Conservation (phyloP, 2,113 vertebrate species). For the Myanophis thanlyinensis region DNA sequence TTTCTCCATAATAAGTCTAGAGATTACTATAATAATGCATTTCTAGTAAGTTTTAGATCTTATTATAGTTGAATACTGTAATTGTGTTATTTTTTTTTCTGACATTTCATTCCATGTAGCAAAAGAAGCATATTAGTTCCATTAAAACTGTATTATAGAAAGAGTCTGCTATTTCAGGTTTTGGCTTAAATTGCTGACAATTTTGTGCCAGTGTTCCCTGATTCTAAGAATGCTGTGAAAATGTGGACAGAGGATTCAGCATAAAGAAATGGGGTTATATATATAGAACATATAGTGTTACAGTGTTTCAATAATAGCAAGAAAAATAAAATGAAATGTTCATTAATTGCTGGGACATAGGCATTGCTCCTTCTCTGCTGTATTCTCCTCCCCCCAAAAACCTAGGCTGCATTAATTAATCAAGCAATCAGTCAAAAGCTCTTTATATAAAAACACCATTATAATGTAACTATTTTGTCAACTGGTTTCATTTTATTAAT, state of each 20-base stretch:
- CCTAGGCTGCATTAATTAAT: background rate
- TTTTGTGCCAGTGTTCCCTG: background rate
- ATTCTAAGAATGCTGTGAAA: background rate
- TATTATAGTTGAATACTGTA: constrained; percentile 4
- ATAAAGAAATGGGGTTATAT: background rate
- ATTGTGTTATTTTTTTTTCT: background rate
- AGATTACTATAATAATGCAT: background rate
- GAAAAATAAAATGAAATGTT: background rate
- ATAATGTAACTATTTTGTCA: background rate
- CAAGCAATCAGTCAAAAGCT: background rate
- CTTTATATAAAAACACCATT: background rate
- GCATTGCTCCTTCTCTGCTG: background rate
- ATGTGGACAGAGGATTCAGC: background rate
- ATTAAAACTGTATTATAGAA: background rate
- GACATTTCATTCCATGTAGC: background rate
- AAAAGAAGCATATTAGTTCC: background rate
- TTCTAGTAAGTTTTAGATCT: constrained; percentile 13
- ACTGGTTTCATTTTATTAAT: background rate
- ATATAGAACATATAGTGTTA: background rate
- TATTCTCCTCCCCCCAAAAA: background rate
- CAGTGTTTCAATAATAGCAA: background rate
- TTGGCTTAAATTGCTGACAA: constrained; percentile 11
- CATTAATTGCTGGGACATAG: background rate
- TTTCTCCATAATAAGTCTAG: background rate
- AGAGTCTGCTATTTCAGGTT: background rate